These are phyloP conservation scores for Numenius phaeopus DNA, from an alignment of 2,797 vertebrate species.

Conservation along the genomic window DNA sequence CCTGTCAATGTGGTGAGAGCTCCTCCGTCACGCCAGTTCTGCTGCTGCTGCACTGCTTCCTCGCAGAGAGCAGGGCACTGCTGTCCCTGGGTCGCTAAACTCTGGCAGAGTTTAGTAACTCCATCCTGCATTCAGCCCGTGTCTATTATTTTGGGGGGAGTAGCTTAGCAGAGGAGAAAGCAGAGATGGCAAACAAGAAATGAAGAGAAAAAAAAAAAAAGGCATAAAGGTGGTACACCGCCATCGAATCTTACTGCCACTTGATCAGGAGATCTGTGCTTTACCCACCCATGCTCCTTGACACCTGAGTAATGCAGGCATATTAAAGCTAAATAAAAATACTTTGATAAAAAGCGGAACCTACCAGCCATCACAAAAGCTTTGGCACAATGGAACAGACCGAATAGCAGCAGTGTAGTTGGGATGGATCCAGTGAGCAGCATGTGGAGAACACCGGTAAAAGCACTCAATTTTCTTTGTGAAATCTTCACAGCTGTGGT, in stretches of 20 bases:
- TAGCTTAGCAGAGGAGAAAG: background rate
- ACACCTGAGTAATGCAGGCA: background rate
- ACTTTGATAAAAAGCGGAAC: background rate
- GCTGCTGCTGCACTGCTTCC: background rate
- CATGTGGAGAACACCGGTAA: slow-evolving; percentile 79
- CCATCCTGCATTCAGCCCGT: background rate
- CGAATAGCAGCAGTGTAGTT: slow-evolving; percentile 50
- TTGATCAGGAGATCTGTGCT: background rate
- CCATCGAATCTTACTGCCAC: background rate
- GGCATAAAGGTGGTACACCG: background rate
- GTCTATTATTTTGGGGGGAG: background rate
- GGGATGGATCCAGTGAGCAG: slow-evolving; percentile 71
- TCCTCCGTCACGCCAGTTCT: fast-evolving
- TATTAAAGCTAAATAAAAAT: background rate
- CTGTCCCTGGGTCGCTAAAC: background rate
- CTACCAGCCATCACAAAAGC: slow-evolving; percentile 81
- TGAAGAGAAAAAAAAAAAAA: background rate
- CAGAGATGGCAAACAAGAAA: background rate
- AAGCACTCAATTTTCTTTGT: slow-evolving; percentile 81
- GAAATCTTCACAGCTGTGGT: slow-evolving; percentile 78
- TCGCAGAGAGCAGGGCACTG: background rate
- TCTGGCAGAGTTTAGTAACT: background rate
- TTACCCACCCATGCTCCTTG: background rate
- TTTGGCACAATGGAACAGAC: slow-evolving; percentile 74
- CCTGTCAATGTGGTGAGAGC: fast-evolving